Base-by-base conservation (phyloP, 2,113 vertebrate genomes). In the Lipophrys pholis region DNA sequence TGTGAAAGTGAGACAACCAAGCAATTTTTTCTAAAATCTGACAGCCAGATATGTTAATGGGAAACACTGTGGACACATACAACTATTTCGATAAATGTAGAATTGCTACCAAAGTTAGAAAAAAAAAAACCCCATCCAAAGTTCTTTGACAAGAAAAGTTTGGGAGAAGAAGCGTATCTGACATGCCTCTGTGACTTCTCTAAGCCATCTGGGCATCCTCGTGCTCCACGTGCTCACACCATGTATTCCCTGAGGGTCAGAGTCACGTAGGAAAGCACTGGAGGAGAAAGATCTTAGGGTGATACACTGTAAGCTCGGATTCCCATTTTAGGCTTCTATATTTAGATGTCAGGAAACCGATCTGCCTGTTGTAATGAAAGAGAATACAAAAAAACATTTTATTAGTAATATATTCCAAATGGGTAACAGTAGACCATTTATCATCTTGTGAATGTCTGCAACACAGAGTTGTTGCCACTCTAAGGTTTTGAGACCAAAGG, bases 291-390 rank as follows among this genome's bases (percentile, higher is more conserved):
- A 56, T 68, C 14, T 15, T 49, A 30, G 53, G 54, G 60, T 39
- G 57, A 76, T 54, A 11, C 52, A 41, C 60, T 55, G 39, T 43
- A 43, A 74, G 61, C 76, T 78, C 50, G 35, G 35, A 80, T 73
- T 87, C 55, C 17, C 61, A 52, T 71, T 73, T 72, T 53, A 74
- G 73, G 35, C 41, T 48, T 56, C 53, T 81, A 69, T 74, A 79
- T 78, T 81, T 79, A 73, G 53, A 54, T 40, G 0, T 48, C 45
- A n/a, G 71, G 68, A 88, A 80, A 82, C 8, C 73, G 58, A 81
- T 75, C 64, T 69, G 69, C 64, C 52, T 21, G 39, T 10, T 38
- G 45, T 59, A 59, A 74, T 53, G 53, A 65, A 67, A 83, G 75
- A 65, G 6, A 0, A 2, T 2, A 58, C 7, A 12, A 40, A 14